Evolutionary conservation across 2,888 invertebrate genomes (phyloP).

Genomic region (Amblyjoppa fuscipennis): DNA sequence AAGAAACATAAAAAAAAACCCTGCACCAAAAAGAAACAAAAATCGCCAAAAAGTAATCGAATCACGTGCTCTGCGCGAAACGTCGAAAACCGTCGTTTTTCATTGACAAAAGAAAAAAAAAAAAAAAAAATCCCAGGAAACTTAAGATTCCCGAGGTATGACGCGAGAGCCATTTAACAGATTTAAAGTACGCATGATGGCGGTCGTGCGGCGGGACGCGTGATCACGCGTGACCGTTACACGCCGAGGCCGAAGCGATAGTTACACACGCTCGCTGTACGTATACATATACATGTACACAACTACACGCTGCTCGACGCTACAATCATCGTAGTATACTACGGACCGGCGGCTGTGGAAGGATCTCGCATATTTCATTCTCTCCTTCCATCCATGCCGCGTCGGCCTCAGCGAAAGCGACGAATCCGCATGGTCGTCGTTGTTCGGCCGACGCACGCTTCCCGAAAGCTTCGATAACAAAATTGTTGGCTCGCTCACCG

Average conservation of each 20-base stretch:
- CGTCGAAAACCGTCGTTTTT: neutral
- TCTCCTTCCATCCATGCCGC: conserved; percentile 7
- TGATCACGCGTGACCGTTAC: conserved; percentile 70
- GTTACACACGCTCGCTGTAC: neutral
- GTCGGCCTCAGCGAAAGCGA: neutral
- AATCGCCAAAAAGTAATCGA: neutral
- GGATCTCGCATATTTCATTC: conserved; percentile 16
- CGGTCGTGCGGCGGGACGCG: conserved; percentile 81
- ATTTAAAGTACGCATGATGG: conserved; percentile 82
- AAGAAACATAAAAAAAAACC: neutral
- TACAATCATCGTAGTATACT: conserved; percentile 2
- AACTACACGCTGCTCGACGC: neutral
- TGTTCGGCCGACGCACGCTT: neutral
- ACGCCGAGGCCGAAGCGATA: conserved; percentile 36
- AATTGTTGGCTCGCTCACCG: neutral
- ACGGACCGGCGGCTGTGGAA: conserved; percentile 31
- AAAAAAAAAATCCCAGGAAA: neutral
- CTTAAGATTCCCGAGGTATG: neutral
- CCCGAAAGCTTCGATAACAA: neutral
- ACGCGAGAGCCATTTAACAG: conserved; percentile 68
- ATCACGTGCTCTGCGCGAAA: neutral
- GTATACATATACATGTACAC: neutral
- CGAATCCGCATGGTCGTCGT: conserved; percentile 36
- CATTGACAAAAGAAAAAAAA: neutral
- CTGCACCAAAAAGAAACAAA: neutral